Evolutionary conservation across 2,888 invertebrate species (phyloP).

Genomic region (Lomographa bimaculata): DNA sequence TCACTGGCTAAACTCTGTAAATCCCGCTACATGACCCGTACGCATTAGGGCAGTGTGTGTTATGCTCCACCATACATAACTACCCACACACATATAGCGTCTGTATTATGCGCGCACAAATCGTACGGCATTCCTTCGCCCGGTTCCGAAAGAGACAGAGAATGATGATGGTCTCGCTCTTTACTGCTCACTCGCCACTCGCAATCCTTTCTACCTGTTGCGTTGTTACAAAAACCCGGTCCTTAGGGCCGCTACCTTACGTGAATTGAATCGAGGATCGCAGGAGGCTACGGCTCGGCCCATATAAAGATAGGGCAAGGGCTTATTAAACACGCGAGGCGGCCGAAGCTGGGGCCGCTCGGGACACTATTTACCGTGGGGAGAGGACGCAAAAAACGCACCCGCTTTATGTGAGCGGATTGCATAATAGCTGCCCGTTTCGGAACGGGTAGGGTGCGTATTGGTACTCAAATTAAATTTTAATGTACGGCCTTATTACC

Average conservation of each 20-base stretch:
- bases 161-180: slow-evolving; percentile 63
- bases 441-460: slow-evolving; percentile 62
- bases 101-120: slow-evolving; percentile 77
- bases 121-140: slow-evolving; percentile 82
- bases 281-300: slow-evolving; percentile 80
- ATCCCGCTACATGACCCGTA: slow-evolving; percentile 83
- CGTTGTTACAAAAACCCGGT: slow-evolving; percentile 82
- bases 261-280: slow-evolving; percentile 81
- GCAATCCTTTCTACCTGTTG: slow-evolving; percentile 84
- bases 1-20: slow-evolving; percentile 80
- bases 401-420: slow-evolving; percentile 64
- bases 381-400: slow-evolving; percentile 63
- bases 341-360: slow-evolving; percentile 54
- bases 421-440: slow-evolving; percentile 73
- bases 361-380: slow-evolving; percentile 71
- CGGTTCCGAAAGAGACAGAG: slow-evolving; percentile 60
- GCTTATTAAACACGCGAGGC: slow-evolving; percentile 67
- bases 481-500: slow-evolving; percentile 8
- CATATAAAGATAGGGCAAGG: slow-evolving; percentile 82
- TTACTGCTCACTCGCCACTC: too few species aligned
- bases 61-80: slow-evolving; percentile 64
- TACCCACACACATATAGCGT: slow-evolving; percentile 56
- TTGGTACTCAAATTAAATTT: slow-evolving; percentile 49
- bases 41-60: slow-evolving; percentile 83
- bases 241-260: slow-evolving; percentile 83